Conservation (phyloP, 1,140 invertebrate species). For the Penaeus chinensis region DNA sequence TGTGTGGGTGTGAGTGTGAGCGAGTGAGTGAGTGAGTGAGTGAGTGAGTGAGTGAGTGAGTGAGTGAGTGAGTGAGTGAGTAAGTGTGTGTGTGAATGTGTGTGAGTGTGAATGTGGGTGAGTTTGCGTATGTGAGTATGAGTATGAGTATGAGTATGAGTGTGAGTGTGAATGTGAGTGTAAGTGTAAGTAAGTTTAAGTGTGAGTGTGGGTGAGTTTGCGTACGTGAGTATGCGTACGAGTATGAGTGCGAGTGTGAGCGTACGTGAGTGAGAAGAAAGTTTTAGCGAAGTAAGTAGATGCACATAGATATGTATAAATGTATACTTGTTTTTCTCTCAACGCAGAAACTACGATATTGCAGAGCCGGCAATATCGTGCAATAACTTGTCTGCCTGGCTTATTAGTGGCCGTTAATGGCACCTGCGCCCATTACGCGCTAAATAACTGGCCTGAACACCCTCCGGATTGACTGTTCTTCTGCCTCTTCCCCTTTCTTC, state of each 20-base stretch:
- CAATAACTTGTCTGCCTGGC: no score
- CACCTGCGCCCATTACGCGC: no score
- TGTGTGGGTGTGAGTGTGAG: slow-evolving; percentile 19
- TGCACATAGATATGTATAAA: background rate
- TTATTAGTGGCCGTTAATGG: no score
- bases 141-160: background rate
- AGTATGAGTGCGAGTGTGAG: slow-evolving; percentile 22
- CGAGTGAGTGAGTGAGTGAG: background rate
- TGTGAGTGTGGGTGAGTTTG: slow-evolving; percentile 29
- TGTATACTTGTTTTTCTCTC: background rate
- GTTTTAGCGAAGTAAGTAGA: background rate
- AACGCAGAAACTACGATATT: no score
- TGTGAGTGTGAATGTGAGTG: no score
- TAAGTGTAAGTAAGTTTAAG: background rate
- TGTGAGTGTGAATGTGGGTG: background rate
- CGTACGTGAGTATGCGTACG: slow-evolving; percentile 22
- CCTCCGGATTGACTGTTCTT: no score
- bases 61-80: background rate
- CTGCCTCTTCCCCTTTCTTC: no score
- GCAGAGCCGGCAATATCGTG: no score
- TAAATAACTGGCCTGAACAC: no score
- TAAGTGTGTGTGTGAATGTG: background rate
- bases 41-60: background rate
- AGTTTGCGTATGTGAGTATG: slow-evolving; percentile 7
- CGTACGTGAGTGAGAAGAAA: slow-evolving; percentile 1